phyloP scores from a whole-genome alignment of 2,888 invertebrate genomes.

The Vandiemenella viatica region DNA sequence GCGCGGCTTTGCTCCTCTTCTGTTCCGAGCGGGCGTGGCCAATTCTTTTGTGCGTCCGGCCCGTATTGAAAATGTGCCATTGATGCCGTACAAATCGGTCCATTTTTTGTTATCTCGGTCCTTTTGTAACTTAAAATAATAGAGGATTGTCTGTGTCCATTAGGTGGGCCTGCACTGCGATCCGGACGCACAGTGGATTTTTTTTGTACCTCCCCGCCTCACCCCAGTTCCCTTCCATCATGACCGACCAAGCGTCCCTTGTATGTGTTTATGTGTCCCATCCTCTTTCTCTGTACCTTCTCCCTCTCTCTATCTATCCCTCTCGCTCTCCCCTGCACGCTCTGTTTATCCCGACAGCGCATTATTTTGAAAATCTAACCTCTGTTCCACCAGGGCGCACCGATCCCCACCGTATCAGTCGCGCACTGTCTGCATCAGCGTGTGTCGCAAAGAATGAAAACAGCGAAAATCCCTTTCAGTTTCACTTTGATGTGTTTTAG shows the following conservation, averaged over 20 bases:
- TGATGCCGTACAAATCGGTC: background rate
- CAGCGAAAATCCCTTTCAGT: constrained; percentile 3
- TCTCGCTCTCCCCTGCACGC: no score
- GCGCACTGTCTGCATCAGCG: no score
- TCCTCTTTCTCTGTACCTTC: no score
- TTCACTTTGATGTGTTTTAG: constrained; percentile 14
- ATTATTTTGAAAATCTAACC: background rate
- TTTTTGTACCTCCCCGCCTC: no score
- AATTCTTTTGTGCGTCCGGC: background rate
- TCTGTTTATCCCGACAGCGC: no score
- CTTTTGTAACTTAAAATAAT: background rate
- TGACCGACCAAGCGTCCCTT: background rate
- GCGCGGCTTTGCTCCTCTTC: background rate
- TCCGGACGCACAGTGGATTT: no score
- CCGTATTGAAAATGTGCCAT: background rate
- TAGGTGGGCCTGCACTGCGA: no score
- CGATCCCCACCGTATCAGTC: no score
- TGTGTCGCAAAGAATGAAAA: background rate
- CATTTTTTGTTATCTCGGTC: background rate
- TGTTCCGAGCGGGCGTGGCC: no score
- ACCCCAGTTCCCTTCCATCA: no score
- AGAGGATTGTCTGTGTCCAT: background rate
- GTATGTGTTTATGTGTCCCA: background rate
- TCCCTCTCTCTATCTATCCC: no score
- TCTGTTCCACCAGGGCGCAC: no score